Base-by-base conservation (phyloP, 2,888 invertebrate genomes). In the Aelia acuminata region DNA sequence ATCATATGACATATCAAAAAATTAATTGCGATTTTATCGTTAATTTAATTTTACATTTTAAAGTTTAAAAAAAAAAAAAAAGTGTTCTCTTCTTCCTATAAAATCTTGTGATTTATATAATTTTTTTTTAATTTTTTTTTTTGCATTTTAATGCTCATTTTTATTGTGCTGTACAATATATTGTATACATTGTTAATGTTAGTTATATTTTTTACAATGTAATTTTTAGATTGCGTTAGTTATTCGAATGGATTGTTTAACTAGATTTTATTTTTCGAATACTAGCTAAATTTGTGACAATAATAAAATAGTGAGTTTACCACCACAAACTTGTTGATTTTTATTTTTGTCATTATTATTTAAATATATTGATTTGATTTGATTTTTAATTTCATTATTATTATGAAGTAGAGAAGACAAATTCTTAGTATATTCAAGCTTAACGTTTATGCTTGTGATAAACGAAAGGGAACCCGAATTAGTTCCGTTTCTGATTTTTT, bases 211-310 rank as follows among this genome's bases (percentile, higher is more conserved):
- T 85, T 57, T 85, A 85, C 39, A 39, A 49, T 35, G 43, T 85
- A 47, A 87, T 70, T 70, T 63, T 7, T 43, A 63, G 70, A 63
- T 63, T 87, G 63, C 70, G 47, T 87, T 87, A 87, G 70, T 87
- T 63, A 20, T 49, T 31, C 47, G 31, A 47, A 80, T 63, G 87
- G 87, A 87, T 57, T 87, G 87, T 87, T 80, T 22, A 80, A 43
- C 22, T 80, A 8, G 53, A 13, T 10, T 80, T 57, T 80, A 43
- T n/a, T 39, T 80, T 39, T 22, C 48, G 47, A 48, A 70, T 50
- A 50, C 63, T 87, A 87, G 87, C 80, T 87, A 84, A 87, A 87
- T 87, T 87, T 87, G 47, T 39, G 87, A 87, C 87, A 87, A 87
- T 87, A 87, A 87, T 80, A 22, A 86, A 86, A 47, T 87, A 87